Conservation (phyloP, 2,113 vertebrate species). For the Panthera tigris region DNA sequence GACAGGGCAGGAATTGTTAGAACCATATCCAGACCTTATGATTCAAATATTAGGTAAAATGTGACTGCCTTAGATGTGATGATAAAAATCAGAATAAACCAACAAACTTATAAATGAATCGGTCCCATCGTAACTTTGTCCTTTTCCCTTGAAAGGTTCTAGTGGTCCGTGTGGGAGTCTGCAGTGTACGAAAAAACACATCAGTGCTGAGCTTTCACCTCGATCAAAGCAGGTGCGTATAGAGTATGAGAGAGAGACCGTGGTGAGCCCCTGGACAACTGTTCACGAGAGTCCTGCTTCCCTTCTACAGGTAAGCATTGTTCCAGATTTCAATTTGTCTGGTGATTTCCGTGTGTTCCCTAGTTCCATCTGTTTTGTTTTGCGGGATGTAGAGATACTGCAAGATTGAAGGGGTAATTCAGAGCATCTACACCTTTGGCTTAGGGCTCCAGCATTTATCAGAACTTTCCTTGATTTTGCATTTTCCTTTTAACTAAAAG, state of each 20-base stretch:
- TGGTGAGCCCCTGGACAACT: slow-evolving; percentile 85
- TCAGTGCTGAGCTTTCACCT: not conserved
- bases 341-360: not conserved
- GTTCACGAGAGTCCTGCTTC: slow-evolving; percentile 70
- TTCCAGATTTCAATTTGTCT: not conserved
- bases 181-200: not conserved
- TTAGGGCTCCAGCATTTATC: not conserved
- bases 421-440: not conserved
- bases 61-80: not conserved
- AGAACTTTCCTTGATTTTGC: not conserved
- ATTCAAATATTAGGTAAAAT: not conserved
- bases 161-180: not conserved
- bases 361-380: not conserved
- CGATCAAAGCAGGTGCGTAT: not conserved
- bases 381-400: not conserved
- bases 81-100: not conserved
- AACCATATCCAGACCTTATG: not conserved
- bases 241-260: slow-evolving; percentile 71
- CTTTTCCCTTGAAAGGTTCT: slow-evolving; percentile 70
- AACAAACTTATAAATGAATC: not conserved
- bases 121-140: not conserved
- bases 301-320: slow-evolving; percentile 72
- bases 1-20: not conserved
- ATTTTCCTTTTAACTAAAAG: not conserved
- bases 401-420: not conserved